Conservation (phyloP, 2,113 vertebrate genomes). For the Trachemys scripta region DNA sequence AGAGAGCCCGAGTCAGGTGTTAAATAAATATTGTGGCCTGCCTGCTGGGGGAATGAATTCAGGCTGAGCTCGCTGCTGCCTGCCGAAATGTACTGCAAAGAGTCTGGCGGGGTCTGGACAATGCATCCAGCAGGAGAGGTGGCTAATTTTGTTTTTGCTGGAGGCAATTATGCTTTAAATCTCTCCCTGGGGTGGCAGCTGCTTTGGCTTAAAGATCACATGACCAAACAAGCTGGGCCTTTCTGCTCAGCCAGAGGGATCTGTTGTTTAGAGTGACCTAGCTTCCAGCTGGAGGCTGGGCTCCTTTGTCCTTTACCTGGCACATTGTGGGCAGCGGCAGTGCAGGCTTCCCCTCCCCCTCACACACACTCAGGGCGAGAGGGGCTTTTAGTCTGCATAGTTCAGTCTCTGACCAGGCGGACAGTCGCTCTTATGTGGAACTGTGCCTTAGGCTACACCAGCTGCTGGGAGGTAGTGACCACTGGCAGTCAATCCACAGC, state of each 20-base stretch:
- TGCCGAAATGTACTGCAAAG: neutral
- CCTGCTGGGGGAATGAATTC: neutral
- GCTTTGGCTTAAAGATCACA: neutral
- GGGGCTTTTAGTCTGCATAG: neutral
- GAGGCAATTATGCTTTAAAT: neutral
- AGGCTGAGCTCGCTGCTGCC: neutral
- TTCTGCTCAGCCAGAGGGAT: neutral
- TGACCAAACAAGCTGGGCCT: neutral
- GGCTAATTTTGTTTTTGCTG: neutral
- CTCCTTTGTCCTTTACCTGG: neutral
- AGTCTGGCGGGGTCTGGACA: neutral
- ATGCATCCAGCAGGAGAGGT: neutral
- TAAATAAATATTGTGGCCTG: neutral
- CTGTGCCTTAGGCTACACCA: neutral
- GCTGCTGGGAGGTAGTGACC: neutral
- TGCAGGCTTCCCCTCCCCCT: neutral
- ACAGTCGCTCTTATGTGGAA: neutral
- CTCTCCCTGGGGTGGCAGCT: neutral
- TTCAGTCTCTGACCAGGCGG: neutral
- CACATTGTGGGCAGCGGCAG: neutral
- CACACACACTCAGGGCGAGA: neutral
- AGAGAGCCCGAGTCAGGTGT: neutral
- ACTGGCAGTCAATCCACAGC: neutral
- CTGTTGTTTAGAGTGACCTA: neutral
- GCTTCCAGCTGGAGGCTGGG: neutral